phyloP scores from a whole-genome alignment of 2,797 vertebrate genomes.

The Sebastes trivittatus region DNA sequence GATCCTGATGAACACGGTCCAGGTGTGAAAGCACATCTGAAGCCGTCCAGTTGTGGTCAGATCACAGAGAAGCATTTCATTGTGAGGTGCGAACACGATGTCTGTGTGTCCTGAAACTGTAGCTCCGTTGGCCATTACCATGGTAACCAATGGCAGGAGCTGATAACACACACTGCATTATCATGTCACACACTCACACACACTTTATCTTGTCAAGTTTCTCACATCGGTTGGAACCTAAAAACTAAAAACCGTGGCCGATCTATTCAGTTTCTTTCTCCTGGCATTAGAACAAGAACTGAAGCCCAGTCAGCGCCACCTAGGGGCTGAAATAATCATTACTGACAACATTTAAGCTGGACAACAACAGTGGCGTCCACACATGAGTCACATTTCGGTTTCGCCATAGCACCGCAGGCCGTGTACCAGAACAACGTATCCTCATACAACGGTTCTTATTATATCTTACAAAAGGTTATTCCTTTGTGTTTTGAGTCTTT shows the following conservation, averaged over 20 bases:
- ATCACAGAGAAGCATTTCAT: conserved; percentile 35
- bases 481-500: no score
- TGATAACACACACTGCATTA: conserved; percentile 52
- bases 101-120: conserved; percentile 37
- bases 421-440: no score
- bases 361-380: no score
- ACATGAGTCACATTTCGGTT: no score
- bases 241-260: conserved; percentile 13
- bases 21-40: not conserved
- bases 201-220: conserved; percentile 65
- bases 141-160: conserved; percentile 71
- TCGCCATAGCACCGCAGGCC: no score
- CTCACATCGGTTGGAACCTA: conserved; percentile 51
- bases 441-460: no score
- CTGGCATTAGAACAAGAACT: not conserved
- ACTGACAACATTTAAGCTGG: not conserved
- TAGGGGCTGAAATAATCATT: not conserved
- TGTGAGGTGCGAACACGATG: conserved; percentile 47
- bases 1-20: not conserved
- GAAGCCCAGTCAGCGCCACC: not conserved
- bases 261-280: conserved; percentile 12
- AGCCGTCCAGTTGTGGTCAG: conserved; percentile 7
- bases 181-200: conserved; percentile 29
- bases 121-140: conserved; percentile 66
- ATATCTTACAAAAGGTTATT: no score